Evolutionary conservation across 2,888 invertebrate species (phyloP).

Genomic region (Dryadula phaetusa): DNA sequence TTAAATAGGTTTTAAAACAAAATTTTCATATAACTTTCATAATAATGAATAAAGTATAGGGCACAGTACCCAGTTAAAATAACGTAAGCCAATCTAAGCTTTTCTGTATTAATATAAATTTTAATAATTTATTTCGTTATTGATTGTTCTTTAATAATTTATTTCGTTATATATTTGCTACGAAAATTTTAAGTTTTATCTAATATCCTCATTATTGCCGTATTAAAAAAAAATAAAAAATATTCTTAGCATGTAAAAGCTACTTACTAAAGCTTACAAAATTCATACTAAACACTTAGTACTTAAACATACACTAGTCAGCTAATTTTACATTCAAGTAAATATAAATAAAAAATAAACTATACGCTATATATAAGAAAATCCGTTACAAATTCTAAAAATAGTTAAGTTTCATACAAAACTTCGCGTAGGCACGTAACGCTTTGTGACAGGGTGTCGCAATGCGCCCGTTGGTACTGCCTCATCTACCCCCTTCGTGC

Average conservation of each 20-base stretch:
- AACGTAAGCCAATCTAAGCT: no score
- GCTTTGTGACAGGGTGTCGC: slow-evolving; percentile 37
- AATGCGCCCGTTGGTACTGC: slow-evolving; percentile 37
- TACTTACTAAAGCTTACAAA: not conserved
- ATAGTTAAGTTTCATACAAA: slow-evolving; percentile 12
- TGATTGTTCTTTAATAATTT: no score
- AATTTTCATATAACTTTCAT: no score
- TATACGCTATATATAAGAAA: not conserved
- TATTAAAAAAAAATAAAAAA: no score
- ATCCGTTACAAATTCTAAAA: slow-evolving; percentile 6
- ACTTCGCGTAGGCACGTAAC: slow-evolving; percentile 24
- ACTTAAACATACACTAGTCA: not conserved
- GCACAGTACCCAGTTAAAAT: no score
- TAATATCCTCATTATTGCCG: no score
- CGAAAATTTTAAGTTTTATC: no score
- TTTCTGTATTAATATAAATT: no score
- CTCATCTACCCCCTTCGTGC: slow-evolving; percentile 27
- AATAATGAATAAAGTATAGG: no score
- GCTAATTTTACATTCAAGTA: not conserved
- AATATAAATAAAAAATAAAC: not conserved
- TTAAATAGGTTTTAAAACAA: not conserved
- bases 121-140: no score
- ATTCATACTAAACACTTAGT: not conserved
- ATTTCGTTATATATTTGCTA: no score
- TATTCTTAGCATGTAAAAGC: no score